Percentiles rank a stretch among this genome's conserved stretches.
These are phyloP conservation scores for Mus pahari DNA, from an alignment of 2,113 vertebrate species.

Conservation along the genomic window DNA sequence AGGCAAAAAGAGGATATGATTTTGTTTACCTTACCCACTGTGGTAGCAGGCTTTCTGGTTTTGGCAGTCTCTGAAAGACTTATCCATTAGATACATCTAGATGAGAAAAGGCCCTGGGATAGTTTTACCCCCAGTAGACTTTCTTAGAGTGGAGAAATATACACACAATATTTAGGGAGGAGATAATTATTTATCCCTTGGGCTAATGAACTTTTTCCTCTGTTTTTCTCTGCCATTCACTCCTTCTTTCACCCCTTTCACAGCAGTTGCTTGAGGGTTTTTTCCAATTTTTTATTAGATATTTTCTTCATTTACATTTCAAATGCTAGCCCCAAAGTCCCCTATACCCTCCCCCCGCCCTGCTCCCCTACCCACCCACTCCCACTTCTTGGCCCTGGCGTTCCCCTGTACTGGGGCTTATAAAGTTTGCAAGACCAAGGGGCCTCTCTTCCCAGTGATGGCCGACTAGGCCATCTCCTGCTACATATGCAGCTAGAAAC, in stretches of 20 bases:
- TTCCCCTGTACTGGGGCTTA: too few relatives aligned
- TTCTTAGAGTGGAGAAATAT: not conserved
- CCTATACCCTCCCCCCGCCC: too few relatives aligned
- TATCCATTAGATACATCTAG: not conserved
- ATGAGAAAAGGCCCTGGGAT: not conserved
- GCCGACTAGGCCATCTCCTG: too few relatives aligned
- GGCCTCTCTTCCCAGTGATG: too few relatives aligned
- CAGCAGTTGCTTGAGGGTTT: not conserved
- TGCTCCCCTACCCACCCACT: too few relatives aligned
- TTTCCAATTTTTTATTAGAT: too few relatives aligned
- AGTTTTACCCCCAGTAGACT: not conserved
- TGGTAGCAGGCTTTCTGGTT: not conserved
- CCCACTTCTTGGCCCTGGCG: too few relatives aligned
- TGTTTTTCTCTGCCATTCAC: not conserved
- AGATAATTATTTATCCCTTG: not conserved
- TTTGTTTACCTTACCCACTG: not conserved
- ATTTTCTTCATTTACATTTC: too few relatives aligned
- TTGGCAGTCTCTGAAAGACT: not conserved
- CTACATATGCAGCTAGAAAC: too few relatives aligned
- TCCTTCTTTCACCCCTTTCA: not conserved
- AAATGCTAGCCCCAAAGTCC: too few relatives aligned
- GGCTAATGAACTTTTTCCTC: not conserved
- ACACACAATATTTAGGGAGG: not conserved
- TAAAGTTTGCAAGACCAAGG: too few relatives aligned
- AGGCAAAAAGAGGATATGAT: too few relatives aligned